Percentiles rank a stretch among this genome's conserved stretches.
phyloP scores from a whole-genome alignment of 2,888 invertebrate genomes.

The Willowsia nigromaculata region DNA sequence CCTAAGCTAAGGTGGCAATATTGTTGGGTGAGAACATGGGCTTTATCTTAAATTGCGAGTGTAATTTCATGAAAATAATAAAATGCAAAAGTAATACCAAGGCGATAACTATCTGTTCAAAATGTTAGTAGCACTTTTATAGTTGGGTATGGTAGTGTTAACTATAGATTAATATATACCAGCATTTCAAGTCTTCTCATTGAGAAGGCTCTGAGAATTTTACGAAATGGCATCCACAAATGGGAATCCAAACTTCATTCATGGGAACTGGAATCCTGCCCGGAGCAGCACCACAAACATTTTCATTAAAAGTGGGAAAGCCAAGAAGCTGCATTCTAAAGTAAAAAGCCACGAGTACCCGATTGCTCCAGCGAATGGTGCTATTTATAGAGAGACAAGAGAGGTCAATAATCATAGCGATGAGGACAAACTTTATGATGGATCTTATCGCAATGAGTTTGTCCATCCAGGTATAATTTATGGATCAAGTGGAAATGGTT shows the following conservation, averaged over 20 bases:
- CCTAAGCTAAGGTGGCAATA: slow-evolving; percentile 41
- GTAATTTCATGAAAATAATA: slow-evolving; percentile 22
- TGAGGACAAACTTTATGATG: not conserved
- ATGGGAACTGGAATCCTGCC: slow-evolving; percentile 70
- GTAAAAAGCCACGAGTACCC: slow-evolving; percentile 61
- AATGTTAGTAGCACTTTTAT: too few relatives aligned
- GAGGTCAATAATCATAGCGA: not conserved
- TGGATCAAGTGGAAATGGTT: slow-evolving; percentile 19
- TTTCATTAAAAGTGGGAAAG: slow-evolving; percentile 31
- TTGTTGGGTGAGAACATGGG: slow-evolving; percentile 39
- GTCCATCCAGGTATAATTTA: slow-evolving; percentile 16
- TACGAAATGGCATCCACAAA: slow-evolving; percentile 54
- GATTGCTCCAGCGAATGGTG: not conserved
- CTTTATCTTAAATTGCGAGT: not conserved
- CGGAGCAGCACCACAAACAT: slow-evolving; percentile 56
- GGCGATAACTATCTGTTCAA: not conserved
- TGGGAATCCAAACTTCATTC: slow-evolving; percentile 55
- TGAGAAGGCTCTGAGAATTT: not conserved
- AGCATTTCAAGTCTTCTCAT: not conserved
- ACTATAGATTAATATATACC: too few relatives aligned
- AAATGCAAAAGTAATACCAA: not conserved
- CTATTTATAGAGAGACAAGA: not conserved
- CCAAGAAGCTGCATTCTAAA: slow-evolving; percentile 48
- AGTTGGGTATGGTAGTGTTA: too few relatives aligned
- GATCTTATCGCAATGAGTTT: not conserved